These are phyloP conservation scores for Panulirus ornatus DNA, from an alignment of 1,140 invertebrate species.

Conservation along the genomic window DNA sequence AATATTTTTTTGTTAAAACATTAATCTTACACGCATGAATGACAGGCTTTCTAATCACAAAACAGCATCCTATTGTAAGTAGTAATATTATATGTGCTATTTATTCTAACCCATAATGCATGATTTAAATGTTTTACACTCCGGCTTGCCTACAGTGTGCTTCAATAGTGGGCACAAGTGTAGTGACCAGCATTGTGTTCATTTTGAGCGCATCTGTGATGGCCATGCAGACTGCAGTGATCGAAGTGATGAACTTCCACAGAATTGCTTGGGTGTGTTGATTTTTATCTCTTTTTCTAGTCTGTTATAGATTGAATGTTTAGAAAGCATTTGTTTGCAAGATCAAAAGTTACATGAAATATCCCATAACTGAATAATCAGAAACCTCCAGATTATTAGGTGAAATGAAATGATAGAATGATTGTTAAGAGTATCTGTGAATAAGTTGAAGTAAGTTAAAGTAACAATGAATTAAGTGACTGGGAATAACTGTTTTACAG, in stretches of 20 bases:
- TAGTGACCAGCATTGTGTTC: constrained; percentile 76
- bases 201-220: constrained; percentile 76
- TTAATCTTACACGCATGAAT: background rate
- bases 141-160: constrained; percentile 69
- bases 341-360: too few species aligned
- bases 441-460: too few species aligned
- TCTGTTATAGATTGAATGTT: too few species aligned
- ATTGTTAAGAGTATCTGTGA: too few species aligned
- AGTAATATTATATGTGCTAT: background rate
- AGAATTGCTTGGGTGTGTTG: constrained; percentile 70
- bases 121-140: background rate
- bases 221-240: constrained; percentile 77
- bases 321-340: too few species aligned
- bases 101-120: background rate
- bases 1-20: background rate
- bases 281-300: background rate
- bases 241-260: constrained; percentile 76
- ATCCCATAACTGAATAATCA: too few species aligned
- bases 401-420: too few species aligned
- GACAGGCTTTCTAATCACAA: background rate
- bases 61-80: background rate
- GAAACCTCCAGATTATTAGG: too few species aligned
- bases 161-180: constrained; percentile 77
- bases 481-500: too few species aligned
- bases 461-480: too few species aligned